Evolutionary conservation across 2,888 invertebrate genomes (phyloP).

Genomic region (Himalopsyche japonica): DNA sequence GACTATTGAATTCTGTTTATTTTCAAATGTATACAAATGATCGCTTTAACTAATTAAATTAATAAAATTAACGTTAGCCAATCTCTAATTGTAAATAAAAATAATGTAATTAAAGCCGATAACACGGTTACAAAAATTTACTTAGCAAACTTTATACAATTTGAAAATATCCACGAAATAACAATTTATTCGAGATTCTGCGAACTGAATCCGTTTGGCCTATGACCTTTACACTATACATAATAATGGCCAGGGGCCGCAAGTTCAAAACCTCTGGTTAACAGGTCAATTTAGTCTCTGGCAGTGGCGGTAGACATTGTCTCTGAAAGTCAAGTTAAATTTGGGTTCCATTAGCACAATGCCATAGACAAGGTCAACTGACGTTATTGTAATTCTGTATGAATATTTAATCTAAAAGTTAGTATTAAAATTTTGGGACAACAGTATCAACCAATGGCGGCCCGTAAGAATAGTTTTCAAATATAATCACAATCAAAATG

Average conservation of each 20-base stretch:
- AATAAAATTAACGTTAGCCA: too few species aligned
- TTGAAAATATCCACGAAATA: background rate
- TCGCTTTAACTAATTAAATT: too few species aligned
- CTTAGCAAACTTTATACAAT: too few species aligned
- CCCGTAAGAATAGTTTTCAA: background rate
- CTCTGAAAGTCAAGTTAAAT: background rate
- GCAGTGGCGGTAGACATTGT: background rate
- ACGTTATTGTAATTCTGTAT: constrained; percentile 1
- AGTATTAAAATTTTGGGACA: background rate
- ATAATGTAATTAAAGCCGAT: too few species aligned
- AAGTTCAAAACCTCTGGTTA: background rate
- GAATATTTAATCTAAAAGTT: background rate
- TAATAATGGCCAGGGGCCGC: background rate
- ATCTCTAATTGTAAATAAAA: too few species aligned
- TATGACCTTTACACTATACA: background rate
- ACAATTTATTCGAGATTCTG: background rate
- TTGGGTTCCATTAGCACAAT: background rate
- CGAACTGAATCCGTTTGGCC: background rate
- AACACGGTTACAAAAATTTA: too few species aligned
- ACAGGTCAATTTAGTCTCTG: background rate
- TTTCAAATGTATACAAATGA: too few species aligned
- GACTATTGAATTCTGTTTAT: too few species aligned
- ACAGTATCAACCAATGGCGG: background rate
- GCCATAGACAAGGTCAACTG: background rate
- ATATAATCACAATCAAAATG: background rate